phyloP scores from a whole-genome alignment of 2,113 vertebrate species.

The Protomyctophum bolini region DNA sequence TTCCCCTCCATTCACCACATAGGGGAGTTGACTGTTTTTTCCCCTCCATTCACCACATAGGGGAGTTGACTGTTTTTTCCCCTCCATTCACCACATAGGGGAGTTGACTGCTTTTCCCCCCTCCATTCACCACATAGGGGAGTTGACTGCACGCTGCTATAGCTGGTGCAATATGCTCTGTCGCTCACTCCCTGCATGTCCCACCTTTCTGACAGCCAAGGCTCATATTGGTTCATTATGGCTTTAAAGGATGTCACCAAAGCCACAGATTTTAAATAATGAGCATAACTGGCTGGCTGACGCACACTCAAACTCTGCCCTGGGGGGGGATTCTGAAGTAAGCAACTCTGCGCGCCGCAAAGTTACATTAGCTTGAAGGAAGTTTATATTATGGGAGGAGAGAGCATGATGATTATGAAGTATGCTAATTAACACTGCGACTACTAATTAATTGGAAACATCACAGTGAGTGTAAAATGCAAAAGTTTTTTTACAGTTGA shows the following conservation, averaged over 20 bases:
- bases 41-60: conserved; percentile 84
- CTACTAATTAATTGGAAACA: neutral
- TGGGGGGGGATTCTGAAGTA: conserved; percentile 19
- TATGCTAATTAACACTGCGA: neutral
- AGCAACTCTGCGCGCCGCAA: neutral
- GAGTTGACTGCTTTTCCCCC: conserved; percentile 78
- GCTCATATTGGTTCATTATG: conserved; percentile 69
- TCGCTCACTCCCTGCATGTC: conserved; percentile 52
- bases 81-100: conserved; percentile 85
- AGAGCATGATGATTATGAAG: neutral
- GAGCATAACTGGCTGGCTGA: conserved; percentile 26
- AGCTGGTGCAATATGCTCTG: conserved; percentile 77
- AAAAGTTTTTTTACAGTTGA: too few relatives aligned
- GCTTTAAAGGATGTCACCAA: conserved; percentile 53
- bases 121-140: conserved; percentile 84
- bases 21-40: too few relatives aligned
- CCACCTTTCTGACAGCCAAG: conserved; percentile 68
- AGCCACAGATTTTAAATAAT: conserved; percentile 46
- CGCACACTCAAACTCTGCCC: conserved; percentile 26
- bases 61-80: too few relatives aligned
- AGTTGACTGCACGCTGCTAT: conserved; percentile 78
- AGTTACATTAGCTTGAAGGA: neutral
- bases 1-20: conserved; percentile 83
- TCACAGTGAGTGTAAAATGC: too few relatives aligned
- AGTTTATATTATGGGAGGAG: conserved; percentile 6